Conservation (phyloP, 1,140 invertebrate species). For the Dryas iulia region DNA sequence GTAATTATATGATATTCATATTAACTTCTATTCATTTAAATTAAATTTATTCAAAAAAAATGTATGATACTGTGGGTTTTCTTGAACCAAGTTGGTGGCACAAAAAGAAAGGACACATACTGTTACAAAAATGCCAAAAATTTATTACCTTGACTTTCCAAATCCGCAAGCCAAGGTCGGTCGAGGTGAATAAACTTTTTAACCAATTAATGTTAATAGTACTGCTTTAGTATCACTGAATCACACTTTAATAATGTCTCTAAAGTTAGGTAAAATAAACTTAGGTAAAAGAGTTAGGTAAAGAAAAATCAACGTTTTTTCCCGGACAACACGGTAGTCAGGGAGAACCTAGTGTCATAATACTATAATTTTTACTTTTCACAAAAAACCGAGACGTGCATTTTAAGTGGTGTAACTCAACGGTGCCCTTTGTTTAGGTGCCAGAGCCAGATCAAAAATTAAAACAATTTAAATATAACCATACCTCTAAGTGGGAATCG, state of each 20-base stretch:
- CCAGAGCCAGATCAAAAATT: too few relatives aligned
- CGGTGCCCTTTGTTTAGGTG: too few relatives aligned
- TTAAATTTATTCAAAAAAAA: neutral
- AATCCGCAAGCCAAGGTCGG: constrained; percentile 31
- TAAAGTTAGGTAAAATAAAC: neutral
- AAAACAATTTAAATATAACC: too few relatives aligned
- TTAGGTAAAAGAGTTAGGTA: too few relatives aligned
- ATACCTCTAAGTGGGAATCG: too few relatives aligned
- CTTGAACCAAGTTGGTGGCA: neutral
- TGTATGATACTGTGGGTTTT: neutral
- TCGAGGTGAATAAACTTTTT: constrained; percentile 28
- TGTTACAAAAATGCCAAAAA: constrained; percentile 47
- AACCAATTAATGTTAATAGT: constrained; percentile 28
- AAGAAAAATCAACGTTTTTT: too few relatives aligned
- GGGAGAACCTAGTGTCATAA: too few relatives aligned
- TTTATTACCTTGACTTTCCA: constrained; percentile 44
- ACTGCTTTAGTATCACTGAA: constrained; percentile 11
- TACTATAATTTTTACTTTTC: too few relatives aligned
- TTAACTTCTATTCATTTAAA: neutral
- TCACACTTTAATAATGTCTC: neutral
- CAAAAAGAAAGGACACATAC: constrained; percentile 39
- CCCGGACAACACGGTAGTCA: too few relatives aligned
- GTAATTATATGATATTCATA: neutral
- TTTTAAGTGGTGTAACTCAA: too few relatives aligned
- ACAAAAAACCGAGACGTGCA: too few relatives aligned